These are phyloP conservation scores for Caenorhabditis panamensis DNA, from an alignment of 2,888 invertebrate species.

Conservation along the genomic window DNA sequence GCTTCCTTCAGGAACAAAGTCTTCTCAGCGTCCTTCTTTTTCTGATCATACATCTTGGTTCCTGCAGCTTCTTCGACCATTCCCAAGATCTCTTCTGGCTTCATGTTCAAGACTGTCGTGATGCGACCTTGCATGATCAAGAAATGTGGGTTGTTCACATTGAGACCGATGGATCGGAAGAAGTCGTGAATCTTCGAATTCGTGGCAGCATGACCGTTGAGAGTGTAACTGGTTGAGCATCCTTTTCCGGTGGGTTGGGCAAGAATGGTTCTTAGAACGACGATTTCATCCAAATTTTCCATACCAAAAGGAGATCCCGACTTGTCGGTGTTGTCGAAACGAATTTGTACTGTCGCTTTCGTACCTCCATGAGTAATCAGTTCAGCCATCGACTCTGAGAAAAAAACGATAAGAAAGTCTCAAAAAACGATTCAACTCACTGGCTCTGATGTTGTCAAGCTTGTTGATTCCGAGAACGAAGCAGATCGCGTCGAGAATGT, in stretches of 20 bases:
- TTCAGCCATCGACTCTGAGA: conserved; percentile 91
- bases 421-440: conserved; percentile 30
- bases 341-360: conserved; percentile 94
- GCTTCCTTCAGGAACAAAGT: conserved; percentile 94
- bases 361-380: conserved; percentile 97
- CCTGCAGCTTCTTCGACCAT: conserved; percentile 99
- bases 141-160: conserved; percentile 98
- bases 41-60: conserved; percentile 95
- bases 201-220: conserved; percentile 93
- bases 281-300: conserved; percentile 92
- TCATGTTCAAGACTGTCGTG: conserved; percentile 99
- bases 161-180: conserved; percentile 96
- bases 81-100: conserved; percentile 94
- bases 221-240: conserved; percentile 87
- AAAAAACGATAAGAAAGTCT: background rate
- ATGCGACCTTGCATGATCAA: conserved; percentile 99
- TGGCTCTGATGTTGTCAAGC: conserved; percentile 84
- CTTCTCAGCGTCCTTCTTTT: conserved; percentile 90
- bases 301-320: conserved; percentile 91
- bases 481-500: conserved; percentile 95
- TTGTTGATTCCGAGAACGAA: conserved; percentile 96
- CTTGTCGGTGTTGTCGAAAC: conserved; percentile 91
- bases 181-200: conserved; percentile 88
- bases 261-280: conserved; percentile 83
- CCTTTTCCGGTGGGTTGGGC: conserved; percentile 73